Percentiles rank a stretch among this genome's conserved stretches.
Conservation (phyloP, 2,113 vertebrate genomes). For the Pholis gunnellus region DNA sequence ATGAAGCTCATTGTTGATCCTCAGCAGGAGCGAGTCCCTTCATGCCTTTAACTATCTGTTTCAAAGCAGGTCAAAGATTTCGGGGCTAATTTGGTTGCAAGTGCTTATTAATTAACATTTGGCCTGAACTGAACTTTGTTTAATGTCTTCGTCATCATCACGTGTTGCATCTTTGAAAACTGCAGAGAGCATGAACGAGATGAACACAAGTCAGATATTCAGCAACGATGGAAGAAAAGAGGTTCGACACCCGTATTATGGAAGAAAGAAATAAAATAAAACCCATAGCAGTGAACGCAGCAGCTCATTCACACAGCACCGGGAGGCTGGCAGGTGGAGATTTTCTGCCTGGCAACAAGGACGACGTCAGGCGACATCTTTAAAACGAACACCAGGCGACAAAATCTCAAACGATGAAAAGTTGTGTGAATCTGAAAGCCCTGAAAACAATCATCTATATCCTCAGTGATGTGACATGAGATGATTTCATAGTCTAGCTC, state of each 20-base stretch:
- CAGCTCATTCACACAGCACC: neutral
- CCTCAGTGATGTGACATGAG: conserved; percentile 51
- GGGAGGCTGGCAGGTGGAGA: neutral
- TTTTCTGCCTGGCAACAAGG: neutral
- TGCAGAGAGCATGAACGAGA: neutral
- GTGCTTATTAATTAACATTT: neutral
- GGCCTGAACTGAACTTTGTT: neutral
- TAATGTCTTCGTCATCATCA: neutral
- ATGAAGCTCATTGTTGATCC: neutral
- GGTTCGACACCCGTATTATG: neutral
- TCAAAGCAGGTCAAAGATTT: neutral
- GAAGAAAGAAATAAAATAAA: conserved; percentile 68
- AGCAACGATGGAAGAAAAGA: neutral
- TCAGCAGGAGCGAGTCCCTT: neutral
- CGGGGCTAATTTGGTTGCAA: neutral
- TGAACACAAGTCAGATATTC: neutral
- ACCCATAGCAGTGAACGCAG: neutral
- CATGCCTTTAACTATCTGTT: neutral
- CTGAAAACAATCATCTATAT: neutral
- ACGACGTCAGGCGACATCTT: neutral
- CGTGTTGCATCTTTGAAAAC: neutral
- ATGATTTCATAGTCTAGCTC: conserved; percentile 70
- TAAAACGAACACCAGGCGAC: neutral
- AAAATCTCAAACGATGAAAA: too few species aligned
- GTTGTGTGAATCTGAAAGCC: conserved; percentile 9